Evolutionary conservation across 35 echinoderm and acorn worm genomes (phyloP).

Genomic region (Nesometra sesokonis): DNA sequence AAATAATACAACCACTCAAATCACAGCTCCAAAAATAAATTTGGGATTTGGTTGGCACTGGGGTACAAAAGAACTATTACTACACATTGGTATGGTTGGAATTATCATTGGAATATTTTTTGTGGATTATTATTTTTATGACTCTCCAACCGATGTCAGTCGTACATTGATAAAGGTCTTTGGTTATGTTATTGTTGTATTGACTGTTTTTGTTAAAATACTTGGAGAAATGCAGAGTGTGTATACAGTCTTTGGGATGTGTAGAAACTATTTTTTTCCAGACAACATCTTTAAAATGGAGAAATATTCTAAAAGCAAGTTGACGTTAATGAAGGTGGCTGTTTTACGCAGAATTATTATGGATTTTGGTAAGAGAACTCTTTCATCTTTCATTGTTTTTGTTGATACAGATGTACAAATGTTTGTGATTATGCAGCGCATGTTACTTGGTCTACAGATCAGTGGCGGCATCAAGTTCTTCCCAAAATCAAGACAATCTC

Average conservation of each 20-base stretch:
- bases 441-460: too few relatives aligned
- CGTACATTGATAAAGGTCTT: constrained; percentile 13
- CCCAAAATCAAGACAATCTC: too few relatives aligned
- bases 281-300: constrained; percentile 31
- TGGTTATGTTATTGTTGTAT: constrained; percentile 31
- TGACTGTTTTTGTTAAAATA: constrained; percentile 36
- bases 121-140: not conserved
- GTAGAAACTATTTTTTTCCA: constrained; percentile 70
- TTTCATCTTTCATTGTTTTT: too few relatives aligned
- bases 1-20: constrained; percentile 22
- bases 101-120: not conserved
- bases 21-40: not conserved
- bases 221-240: constrained; percentile 41
- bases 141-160: not conserved
- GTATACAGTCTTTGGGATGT: constrained; percentile 62
- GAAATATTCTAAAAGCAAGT: constrained; percentile 63
- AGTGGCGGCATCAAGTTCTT: too few relatives aligned
- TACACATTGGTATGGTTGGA: constrained; percentile 40
- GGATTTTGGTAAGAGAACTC: constrained; percentile 75
- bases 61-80: constrained; percentile 47
- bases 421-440: too few relatives aligned
- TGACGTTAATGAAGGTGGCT: constrained; percentile 27
- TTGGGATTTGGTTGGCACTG: constrained; percentile 50
- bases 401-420: not conserved
- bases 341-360: constrained; percentile 43